Base-by-base conservation (phyloP, 2,888 invertebrate species). In the Drosophila greeni region DNA sequence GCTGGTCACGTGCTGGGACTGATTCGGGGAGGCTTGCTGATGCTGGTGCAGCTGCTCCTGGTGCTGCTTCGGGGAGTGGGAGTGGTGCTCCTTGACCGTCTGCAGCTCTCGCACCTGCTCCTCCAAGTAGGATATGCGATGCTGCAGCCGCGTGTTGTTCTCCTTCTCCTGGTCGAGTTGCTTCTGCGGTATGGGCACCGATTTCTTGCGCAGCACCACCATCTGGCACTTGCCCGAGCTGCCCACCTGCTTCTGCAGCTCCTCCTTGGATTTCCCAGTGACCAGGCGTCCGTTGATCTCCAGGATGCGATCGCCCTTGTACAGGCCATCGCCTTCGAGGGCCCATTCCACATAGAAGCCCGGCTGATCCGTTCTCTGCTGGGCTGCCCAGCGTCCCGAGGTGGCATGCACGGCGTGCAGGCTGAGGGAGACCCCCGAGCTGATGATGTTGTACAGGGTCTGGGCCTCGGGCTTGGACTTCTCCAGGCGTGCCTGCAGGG, bases 71-170 rank as follows among this genome's bases (percentile, higher is more conserved):
- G 60, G 49, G 11, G 72, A 66, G 9, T 74, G 49, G 11, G 72
- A 66, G 9, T 74, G 77, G 7, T 80, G 84, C 26, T 87, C 87
- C 70, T 89, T 88, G 3, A 77, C 75, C 2, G 72, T 87, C 55
- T 92, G 90, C 12, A 93, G 87, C 75, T 93, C 92, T 0, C 91
- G 90, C 72, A 95, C 95, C 89, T 96, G 96, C 85, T 96, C 96
- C 88, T 97, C 96, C 61, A 97, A 91, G 88, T 96, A 96, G 2
- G 95, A 95, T 82, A 96, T 96, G 74, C 96, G 91, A 88, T 96
- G 96, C 14, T 95, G 95, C 65, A 96, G 91, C 52, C 96, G 91
- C 66, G 95, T 92, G 89, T 95, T 96, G 88, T 96, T 96, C 23
- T 93, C 91, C 80, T 93, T 92, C 20, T 90, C 87, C 66, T 87